These are phyloP conservation scores for Trematocara macrostoma DNA, from an alignment of 2,113 vertebrate genomes.

Conservation along the genomic window DNA sequence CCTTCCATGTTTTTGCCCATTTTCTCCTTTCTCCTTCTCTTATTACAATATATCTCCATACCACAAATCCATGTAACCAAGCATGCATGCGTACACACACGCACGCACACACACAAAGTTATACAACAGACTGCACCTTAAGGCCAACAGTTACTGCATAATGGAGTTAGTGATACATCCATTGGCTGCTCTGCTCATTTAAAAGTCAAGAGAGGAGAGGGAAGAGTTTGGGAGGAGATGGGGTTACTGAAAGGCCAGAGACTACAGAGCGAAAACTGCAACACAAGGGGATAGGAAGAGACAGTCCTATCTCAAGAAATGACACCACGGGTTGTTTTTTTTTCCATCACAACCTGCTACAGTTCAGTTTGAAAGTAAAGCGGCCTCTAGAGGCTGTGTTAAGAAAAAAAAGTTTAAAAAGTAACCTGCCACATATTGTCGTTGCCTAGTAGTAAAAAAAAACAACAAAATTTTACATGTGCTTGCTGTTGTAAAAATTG, in stretches of 20 bases:
- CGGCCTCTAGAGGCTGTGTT: neutral
- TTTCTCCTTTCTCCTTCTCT: neutral
- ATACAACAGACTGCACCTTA: neutral
- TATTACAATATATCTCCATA: neutral
- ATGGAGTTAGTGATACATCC: conserved; percentile 55
- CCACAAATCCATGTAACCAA: neutral
- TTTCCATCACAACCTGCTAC: neutral
- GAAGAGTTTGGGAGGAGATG: conserved; percentile 1
- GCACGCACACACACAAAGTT: neutral
- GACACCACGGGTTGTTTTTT: neutral
- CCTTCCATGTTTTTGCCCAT: neutral
- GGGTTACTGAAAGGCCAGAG: conserved; percentile 8
- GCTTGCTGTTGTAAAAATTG: neutral
- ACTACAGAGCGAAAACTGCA: neutral
- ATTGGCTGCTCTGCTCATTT: conserved; percentile 50
- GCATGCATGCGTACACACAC: neutral
- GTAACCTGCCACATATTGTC: neutral
- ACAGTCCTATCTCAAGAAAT: neutral
- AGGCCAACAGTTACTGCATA: conserved; percentile 32
- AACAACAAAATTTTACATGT: neutral
- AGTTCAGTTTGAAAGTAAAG: neutral
- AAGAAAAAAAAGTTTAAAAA: neutral
- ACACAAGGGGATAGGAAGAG: conserved; percentile 5
- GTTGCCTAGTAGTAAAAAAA: neutral
- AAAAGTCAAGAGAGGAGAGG: conserved; percentile 41